Base-by-base conservation (phyloP, 2,113 vertebrate species). In the Peucedramus taeniatus region DNA sequence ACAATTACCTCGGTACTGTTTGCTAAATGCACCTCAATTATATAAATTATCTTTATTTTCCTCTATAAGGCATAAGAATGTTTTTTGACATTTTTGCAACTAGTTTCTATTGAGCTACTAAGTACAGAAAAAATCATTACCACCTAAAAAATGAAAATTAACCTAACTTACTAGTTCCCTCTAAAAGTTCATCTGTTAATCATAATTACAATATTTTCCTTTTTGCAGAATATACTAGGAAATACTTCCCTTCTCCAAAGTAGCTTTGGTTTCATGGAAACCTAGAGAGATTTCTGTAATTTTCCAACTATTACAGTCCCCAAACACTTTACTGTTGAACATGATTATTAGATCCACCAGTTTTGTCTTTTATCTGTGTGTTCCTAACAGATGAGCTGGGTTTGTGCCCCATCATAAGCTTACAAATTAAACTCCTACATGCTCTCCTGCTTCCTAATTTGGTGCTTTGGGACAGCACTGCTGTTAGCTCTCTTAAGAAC, bases 371-470 rank as follows among this genome's bases (percentile, higher is more conserved):
- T 75, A 88, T 96, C 85, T 94, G 10, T 81, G 82, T 94, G 83
- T 74, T 96, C 71, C 95, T 93, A 93, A 80, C 88, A 96, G 93
- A 96, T 96, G 87, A 97, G 94, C 81, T 95, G 86, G 85, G 92
- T 96, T 97, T 94, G 71, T 87, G 96, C 28, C 87, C 82, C 81
- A 80, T 97, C 95, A 95, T 96, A 97, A 97, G 95, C 81, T 96
- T 95, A 97, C 76, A 97, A 97, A 97, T 97, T 96, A 97, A 97
- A 90, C 83, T 96, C 95, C 90, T 97, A 93, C 93, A 93, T 20
- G 77, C 39, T 96, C 92, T 95, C 75, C 39, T 93, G 88, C 87
- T 96, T 96, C 75, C 90, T 89, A 96, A 95, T 98, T 95, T 95
- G 89, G 76, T 92, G 93, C 91, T 97, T 86, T 89, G 91, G 79